Percentiles rank a stretch among this genome's conserved stretches.
Evolutionary conservation across 2,797 vertebrate species (phyloP).

Genomic region (Emys orbicularis): DNA sequence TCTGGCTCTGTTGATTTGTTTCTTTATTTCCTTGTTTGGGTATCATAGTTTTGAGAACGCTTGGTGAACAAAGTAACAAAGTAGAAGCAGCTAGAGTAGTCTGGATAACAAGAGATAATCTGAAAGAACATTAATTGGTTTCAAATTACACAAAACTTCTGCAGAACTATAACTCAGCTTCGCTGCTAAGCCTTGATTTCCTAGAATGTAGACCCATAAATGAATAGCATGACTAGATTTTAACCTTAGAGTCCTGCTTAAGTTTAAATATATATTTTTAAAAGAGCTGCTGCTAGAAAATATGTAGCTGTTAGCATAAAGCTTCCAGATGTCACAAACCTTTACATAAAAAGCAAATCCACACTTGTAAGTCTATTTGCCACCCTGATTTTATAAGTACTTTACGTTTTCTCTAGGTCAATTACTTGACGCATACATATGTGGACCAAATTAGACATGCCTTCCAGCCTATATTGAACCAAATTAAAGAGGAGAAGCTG

Average conservation of each 20-base stretch:
- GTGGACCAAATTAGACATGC: not conserved
- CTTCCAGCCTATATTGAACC: not conserved
- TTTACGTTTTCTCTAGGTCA: not conserved
- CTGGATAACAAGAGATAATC: not conserved
- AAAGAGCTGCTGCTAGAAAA: not conserved
- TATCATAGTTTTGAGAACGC: no score
- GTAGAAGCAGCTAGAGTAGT: not conserved
- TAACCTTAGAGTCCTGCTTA: not conserved
- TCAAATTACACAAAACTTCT: not conserved
- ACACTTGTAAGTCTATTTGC: not conserved
- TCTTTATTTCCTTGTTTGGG: no score
- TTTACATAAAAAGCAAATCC: not conserved
- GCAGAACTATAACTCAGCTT: not conserved
- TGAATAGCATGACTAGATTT: not conserved
- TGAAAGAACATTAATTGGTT: not conserved
- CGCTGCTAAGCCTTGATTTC: not conserved
- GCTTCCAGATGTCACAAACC: not conserved
- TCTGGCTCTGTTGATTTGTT: no score
- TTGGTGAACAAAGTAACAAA: not conserved
- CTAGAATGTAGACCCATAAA: not conserved
- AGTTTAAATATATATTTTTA: not conserved
- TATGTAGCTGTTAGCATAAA: not conserved
- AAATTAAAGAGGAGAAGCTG: not conserved
- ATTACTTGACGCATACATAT: not conserved
- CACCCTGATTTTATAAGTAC: not conserved